Base-by-base conservation (phyloP, 2,888 invertebrate species). In the Papilio elwesi region DNA sequence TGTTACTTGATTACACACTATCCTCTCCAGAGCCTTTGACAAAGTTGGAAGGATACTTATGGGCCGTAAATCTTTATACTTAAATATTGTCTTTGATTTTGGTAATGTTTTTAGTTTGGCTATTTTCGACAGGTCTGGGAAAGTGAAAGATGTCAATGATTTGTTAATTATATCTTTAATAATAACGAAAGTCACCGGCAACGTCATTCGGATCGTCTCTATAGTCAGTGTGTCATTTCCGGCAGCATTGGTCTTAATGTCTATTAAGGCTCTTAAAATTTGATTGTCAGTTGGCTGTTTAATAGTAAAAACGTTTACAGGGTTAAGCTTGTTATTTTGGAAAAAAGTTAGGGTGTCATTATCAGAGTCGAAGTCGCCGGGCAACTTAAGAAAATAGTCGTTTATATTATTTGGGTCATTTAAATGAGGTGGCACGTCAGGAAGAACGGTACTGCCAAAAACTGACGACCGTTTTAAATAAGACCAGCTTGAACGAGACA, bases 1-100 rank as follows among this genome's bases (percentile, higher is more conserved):
- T 0, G 55, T 43, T 3, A 74, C 43, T 51, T 74, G 74, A 3
- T n/a, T 11, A 13, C 64, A 71, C 0, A 74, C 70, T 6, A 70
- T 15, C 43, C 36, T 74, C 51, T 74, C 74, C 11, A 65, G 16
- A 8, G 71, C 43, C 57, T 74, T 71, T 7, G 74, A 74, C 0
- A 71, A 1, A 12, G 15, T 9, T 13, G 71, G 71, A 0, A 74
- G 59, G n/a, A 74, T 64, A 16, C 68, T 71, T 10, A 74, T 70
- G 15, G 72, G 68, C 2, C 72, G n/a, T 26, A 72, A n/a, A 49
- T 72, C 72, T 43, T 55, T 55, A 15, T 55, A 55, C 5, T 26
- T 36, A 49, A 26, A 73, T 53, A 49, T 11, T 49, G 11, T 4
- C 4, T 9, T 49, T 49, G 49, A 49, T 49, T 49, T 49, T 49